phyloP scores from a whole-genome alignment of 2,113 vertebrate species.

The Caloenas nicobarica region DNA sequence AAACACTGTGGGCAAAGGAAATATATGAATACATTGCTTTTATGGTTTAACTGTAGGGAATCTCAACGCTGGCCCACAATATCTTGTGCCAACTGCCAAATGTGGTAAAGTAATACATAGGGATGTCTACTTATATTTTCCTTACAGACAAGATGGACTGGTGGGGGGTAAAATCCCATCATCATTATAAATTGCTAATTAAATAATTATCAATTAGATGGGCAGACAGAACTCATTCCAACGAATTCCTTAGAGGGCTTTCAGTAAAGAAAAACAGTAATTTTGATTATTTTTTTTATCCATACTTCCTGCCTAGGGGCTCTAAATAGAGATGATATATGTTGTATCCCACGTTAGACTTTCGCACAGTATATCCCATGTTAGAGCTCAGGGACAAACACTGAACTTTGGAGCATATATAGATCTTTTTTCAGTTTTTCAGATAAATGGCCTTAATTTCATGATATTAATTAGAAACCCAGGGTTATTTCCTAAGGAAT shows the following conservation, averaged over 20 bases:
- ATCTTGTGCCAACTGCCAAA: constrained; percentile 53
- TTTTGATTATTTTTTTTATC: constrained; percentile 72
- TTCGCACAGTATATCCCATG: constrained; percentile 26
- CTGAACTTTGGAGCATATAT: constrained; percentile 62
- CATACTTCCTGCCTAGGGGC: constrained; percentile 73
- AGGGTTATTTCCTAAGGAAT: constrained; percentile 70
- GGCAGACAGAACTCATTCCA: constrained; percentile 80
- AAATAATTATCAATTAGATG: constrained; percentile 88
- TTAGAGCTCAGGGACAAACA: constrained; percentile 71
- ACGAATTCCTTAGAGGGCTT: constrained; percentile 77
- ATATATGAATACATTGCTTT: constrained; percentile 55
- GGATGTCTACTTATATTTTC: constrained; percentile 74
- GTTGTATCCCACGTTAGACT: constrained; percentile 48
- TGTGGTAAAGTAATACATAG: constrained; percentile 57
- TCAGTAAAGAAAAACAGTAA: constrained; percentile 79
- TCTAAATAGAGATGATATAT: constrained; percentile 69
- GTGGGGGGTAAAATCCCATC: constrained; percentile 82
- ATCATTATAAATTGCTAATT: constrained; percentile 87
- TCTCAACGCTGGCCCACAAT: constrained; percentile 52
- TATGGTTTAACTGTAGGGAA: constrained; percentile 68
- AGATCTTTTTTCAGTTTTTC: constrained; percentile 60
- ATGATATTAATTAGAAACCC: constrained; percentile 61
- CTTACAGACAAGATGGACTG: constrained; percentile 73
- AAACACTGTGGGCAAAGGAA: constrained; percentile 60
- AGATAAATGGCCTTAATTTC: constrained; percentile 73